Evolutionary conservation across 2,113 vertebrate genomes (phyloP), one percentile per base, ranked within the genome.

Genomic region (Anguilla japonica): DNA sequence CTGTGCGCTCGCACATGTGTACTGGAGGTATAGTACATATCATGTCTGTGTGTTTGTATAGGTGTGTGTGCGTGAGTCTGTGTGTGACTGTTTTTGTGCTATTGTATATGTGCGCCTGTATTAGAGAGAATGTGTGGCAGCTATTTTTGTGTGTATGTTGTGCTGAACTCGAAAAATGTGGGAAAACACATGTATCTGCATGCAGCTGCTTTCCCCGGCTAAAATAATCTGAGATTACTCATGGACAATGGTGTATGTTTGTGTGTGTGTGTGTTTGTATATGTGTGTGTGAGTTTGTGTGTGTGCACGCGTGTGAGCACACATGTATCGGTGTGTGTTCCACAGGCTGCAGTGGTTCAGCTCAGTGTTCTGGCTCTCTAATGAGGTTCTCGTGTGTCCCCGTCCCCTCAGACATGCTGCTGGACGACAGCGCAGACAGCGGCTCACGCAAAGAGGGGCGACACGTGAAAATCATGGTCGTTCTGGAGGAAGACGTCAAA

Each of bases 381-480:
- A 53, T 13, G 50, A 53, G 50, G 43, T 8, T 11, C 29, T 41
- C 7, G 9, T 40, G 20, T 57, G 34, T 5, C 29, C 78, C 5
- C 90, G 84, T 91, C 82, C 91, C 84, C 91, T 67, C 94, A 99
- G 98, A 99, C 93, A 98, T 99, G 97, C 93, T 99, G 90, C 92
- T 99, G 90, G 98, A 99, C 89, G 98, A 99, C 91, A 92, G 95
- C 34, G 96, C 96, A 41, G 98, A 99, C 79, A 96, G 97, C 84
- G 96, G 95, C 84, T 88, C 91, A 87, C 96, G 97, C 88, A 99
- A 98, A 87, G 98, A 99, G 89, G 97, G 98, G 82, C 96, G 98
- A 80, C 97, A 97, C 0, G 98, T 99, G 89, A 99, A 97, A 94
- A 97, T 99, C 79, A 93, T 98, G 2, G 97, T 99, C 94, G 97